Conservation (phyloP, 30 jellyfish, hydroid and myxozoan species). For the Aurelia coerulea region DNA sequence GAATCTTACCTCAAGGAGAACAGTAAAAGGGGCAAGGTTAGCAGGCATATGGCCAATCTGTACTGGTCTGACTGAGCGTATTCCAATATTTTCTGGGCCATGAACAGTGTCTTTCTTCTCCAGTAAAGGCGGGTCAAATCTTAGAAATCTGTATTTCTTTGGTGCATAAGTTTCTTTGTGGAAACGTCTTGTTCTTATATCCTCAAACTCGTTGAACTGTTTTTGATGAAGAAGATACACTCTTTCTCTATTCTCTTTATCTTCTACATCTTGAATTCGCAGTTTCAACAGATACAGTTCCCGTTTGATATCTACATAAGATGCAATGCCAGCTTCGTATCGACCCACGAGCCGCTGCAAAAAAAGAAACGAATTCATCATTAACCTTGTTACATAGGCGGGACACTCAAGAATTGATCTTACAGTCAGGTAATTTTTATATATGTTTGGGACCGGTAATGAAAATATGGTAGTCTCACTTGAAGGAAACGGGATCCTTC, state of each 20-base stretch:
- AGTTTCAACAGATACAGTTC: slow-evolving; percentile 16
- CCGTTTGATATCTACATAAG: slow-evolving; percentile 24
- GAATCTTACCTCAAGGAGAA: slow-evolving; percentile 48
- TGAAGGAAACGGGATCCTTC: too few species aligned
- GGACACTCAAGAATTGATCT: too few species aligned
- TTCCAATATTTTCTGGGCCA: slow-evolving; percentile 47
- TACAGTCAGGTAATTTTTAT: too few species aligned
- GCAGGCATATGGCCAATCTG: slow-evolving; percentile 41
- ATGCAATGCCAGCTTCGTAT: slow-evolving; percentile 7
- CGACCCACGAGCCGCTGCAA: slow-evolving; percentile 40
- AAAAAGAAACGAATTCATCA: neutral
- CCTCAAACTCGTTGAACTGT: slow-evolving; percentile 17
- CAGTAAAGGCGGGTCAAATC: neutral
- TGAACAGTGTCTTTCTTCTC: slow-evolving; percentile 30
- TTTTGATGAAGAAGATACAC: neutral
- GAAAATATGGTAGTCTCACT: too few species aligned
- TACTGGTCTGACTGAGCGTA: slow-evolving; percentile 50
- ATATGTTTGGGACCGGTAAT: too few species aligned
- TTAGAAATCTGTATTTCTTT: too few species aligned
- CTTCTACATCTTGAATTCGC: neutral
- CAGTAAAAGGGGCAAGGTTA: slow-evolving; percentile 45
- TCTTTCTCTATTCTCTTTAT: neutral
- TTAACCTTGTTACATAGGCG: too few species aligned
- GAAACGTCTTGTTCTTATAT: neutral
- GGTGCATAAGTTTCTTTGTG: neutral